These are phyloP conservation scores for Zelostemma sp. DNA, from an alignment of 1,140 invertebrate genomes.

Conservation along the genomic window DNA sequence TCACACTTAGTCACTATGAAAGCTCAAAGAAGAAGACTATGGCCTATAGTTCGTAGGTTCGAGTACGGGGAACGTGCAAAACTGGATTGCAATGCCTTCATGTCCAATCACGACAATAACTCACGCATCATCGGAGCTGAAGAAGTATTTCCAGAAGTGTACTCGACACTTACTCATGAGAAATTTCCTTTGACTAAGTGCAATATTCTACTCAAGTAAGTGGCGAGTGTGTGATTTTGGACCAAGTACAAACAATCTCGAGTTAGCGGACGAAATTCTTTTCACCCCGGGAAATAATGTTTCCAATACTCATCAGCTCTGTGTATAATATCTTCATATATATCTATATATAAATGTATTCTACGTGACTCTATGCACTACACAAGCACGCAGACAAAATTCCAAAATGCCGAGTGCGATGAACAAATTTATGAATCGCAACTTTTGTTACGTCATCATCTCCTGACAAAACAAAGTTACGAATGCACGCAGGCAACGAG, in stretches of 20 bases:
- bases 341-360: slow-evolving; percentile 3
- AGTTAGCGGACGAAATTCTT: not conserved
- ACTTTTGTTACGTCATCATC: too few species aligned
- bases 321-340: slow-evolving; percentile 4
- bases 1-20: slow-evolving; percentile 42
- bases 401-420: not conserved
- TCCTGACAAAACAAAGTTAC: too few species aligned
- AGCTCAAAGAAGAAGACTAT: slow-evolving; percentile 47
- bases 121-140: slow-evolving; percentile 6
- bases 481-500: too few species aligned
- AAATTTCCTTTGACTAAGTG: not conserved
- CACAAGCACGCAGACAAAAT: not conserved
- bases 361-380: not conserved
- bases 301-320: not conserved
- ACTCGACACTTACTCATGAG: not conserved
- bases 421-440: not conserved
- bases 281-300: not conserved
- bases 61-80: slow-evolving; percentile 26
- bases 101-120: not conserved
- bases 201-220: not conserved
- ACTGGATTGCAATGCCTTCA: slow-evolving; percentile 33
- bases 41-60: slow-evolving; percentile 36
- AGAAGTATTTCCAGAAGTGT: not conserved
- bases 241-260: not conserved
- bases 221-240: not conserved